phyloP scores from a whole-genome alignment of 2,888 invertebrate species.

The Eurytoma californica region DNA sequence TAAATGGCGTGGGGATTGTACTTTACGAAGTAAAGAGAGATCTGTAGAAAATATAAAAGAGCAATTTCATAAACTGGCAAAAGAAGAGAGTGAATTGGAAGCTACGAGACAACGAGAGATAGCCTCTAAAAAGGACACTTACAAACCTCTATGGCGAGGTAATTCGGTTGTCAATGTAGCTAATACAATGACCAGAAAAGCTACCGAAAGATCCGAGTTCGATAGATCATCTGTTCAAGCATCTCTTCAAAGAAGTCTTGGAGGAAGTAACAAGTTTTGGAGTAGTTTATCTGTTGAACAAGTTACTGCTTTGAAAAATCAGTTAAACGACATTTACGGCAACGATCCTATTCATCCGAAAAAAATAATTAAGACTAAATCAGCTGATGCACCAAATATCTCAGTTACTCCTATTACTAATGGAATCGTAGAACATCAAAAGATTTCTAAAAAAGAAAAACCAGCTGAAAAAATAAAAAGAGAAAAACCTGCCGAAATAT shows the following conservation, averaged over 20 bases:
- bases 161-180: conserved; percentile 89
- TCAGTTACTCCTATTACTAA: not conserved
- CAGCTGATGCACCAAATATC: not conserved
- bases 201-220: conserved; percentile 75
- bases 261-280: conserved; percentile 86
- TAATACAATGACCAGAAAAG: conserved; percentile 81
- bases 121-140: conserved; percentile 80
- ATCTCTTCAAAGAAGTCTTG: conserved; percentile 76
- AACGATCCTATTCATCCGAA: conserved; percentile 74
- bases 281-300: conserved; percentile 91
- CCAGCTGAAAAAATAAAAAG: not conserved
- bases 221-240: conserved; percentile 74
- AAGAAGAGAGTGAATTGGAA: conserved; percentile 76
- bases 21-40: conserved; percentile 88
- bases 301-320: conserved; percentile 86
- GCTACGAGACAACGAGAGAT: conserved; percentile 74
- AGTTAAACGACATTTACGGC: conserved; percentile 88
- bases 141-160: conserved; percentile 90
- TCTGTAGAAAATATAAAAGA: conserved; percentile 91
- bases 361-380: conserved; percentile 53
- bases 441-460: not conserved
- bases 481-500: not conserved
- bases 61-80: conserved; percentile 82
- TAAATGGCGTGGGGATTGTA: conserved; percentile 85
- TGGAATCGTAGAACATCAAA: conserved; percentile 47